Percentiles rank a stretch among this genome's conserved stretches.
phyloP scores from a whole-genome alignment of 2,113 vertebrate species.

The Seriola quinqueradiata region DNA sequence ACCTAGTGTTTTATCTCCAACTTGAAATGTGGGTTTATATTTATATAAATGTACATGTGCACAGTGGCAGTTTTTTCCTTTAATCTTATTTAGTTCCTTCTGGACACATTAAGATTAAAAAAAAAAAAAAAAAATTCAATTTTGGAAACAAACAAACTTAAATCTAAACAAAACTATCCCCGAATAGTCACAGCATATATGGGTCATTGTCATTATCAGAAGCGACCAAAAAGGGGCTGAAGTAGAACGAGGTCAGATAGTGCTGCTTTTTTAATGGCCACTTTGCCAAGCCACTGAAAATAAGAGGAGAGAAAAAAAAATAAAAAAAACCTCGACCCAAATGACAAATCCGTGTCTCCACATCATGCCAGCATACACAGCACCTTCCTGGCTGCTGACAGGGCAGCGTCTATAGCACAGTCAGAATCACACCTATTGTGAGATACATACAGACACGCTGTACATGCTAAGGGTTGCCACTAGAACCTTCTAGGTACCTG shows the following conservation, averaged over 20 bases:
- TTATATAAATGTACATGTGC: not conserved
- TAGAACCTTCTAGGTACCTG: not conserved
- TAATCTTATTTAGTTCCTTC: not conserved
- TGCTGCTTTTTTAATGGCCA: constrained; percentile 51
- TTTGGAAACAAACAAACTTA: constrained; percentile 12
- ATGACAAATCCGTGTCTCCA: constrained; percentile 56
- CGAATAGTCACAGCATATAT: constrained; percentile 56
- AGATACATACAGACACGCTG: not conserved
- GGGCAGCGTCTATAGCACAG: not conserved
- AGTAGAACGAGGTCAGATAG: constrained; percentile 72
- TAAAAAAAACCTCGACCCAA: constrained; percentile 41
- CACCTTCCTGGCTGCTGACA: constrained; percentile 21
- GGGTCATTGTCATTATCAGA: constrained; percentile 70
- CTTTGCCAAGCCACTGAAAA: constrained; percentile 66
- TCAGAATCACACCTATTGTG: not conserved
- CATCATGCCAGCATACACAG: not conserved
- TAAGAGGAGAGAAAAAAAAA: not conserved
- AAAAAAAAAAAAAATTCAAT: not conserved
- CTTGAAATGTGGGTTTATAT: not conserved
- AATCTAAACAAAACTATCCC: constrained; percentile 7
- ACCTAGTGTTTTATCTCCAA: not conserved
- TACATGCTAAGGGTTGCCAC: not conserved
- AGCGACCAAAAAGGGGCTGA: constrained; percentile 24
- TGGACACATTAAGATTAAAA: not conserved
- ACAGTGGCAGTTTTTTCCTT: not conserved